Percentiles rank a stretch among this genome's conserved stretches.
Evolutionary conservation across 2,888 invertebrate species (phyloP).

Genomic region (Masnerella sp.): DNA sequence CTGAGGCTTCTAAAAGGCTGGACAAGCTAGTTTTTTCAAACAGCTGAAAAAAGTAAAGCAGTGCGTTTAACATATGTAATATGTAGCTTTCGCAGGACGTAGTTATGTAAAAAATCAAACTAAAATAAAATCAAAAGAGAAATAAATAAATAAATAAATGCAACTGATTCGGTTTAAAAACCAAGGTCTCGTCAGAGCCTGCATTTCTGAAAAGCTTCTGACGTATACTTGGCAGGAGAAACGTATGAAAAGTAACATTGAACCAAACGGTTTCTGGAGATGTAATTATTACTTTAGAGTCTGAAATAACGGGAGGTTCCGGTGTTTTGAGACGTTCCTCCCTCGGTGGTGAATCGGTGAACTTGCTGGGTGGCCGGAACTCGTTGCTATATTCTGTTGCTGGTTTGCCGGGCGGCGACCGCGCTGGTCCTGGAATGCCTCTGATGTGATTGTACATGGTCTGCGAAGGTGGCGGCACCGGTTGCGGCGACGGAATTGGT

Average conservation of each 20-base stretch:
- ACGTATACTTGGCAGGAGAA: too few relatives aligned
- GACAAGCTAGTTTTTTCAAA: conserved; percentile 77
- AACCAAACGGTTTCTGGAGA: too few relatives aligned
- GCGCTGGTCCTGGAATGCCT: conserved; percentile 35
- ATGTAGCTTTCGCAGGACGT: too few relatives aligned
- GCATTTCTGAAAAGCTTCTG: too few relatives aligned
- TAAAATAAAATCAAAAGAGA: too few relatives aligned
- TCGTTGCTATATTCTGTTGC: conserved; percentile 57
- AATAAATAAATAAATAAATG: too few relatives aligned
- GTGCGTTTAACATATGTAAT: conserved; percentile 22
- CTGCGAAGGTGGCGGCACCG: conserved; percentile 59
- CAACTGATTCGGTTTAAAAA: too few relatives aligned
- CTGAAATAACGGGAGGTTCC: conserved; percentile 76
- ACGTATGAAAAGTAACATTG: too few relatives aligned
- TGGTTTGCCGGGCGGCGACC: conserved; percentile 2
- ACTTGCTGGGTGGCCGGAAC: conserved; percentile 6
- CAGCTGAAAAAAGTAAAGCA: conserved; percentile 69
- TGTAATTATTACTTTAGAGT: conserved; percentile 76
- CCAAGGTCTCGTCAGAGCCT: too few relatives aligned
- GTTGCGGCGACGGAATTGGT: conserved; percentile 63
- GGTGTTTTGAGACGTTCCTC: conserved; percentile 74
- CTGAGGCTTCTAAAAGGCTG: conserved; percentile 77
- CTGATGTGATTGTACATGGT: conserved; percentile 44
- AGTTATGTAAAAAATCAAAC: too few relatives aligned
- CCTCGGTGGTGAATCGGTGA: conserved; percentile 38